Base-by-base conservation (phyloP, 2,113 vertebrate genomes). In the Onychorhynchus coronatus region DNA sequence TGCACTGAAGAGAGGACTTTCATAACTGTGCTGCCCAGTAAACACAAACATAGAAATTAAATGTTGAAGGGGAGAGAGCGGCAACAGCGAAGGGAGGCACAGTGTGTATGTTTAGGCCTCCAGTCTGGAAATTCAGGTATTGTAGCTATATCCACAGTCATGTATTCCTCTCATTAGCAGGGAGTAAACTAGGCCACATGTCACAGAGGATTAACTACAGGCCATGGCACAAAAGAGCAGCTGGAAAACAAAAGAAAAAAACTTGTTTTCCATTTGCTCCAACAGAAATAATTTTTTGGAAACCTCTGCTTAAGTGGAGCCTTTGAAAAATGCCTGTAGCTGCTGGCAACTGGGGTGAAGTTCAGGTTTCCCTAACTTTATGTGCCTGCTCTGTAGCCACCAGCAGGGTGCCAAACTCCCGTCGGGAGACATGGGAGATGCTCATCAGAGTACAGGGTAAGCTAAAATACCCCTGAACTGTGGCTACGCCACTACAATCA, bases 141-240 rank as follows among this genome's bases (percentile, higher is more conserved):
- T 13, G 15, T 20, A 39, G 35, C 37, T 35, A 3, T 22, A 52
- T 31, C 24, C 0, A 0, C 71, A 44, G 39, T 39, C 24, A 6
- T 17, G 21, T 28, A 41, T 41, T 19, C 23, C 23, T 49, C 82
- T 91, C 14, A 13, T 94, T 94, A 96, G 68, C 50, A 25, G 33
- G 5, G 72, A 70, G 50, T 84, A 93, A 95, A 94, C 24, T 83
- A 50, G 91, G 83, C 75, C 88, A 75, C 59, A 5, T 63, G 91
- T 96, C 94, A 88, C 50, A 73, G 53, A 82, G 66, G 37, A 94
- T 94, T 94, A 93, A 79, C 53, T 12, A 85, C 78, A 93, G 66
- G 31, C 66, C 70, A 41, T 0, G 5, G 88, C 12, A 0, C 74
- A 75, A 76, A 93, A 89, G 44, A 94, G 44, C 66, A 83, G 65